Evolutionary conservation across 2,113 vertebrate genomes (phyloP).

Genomic region (Stegostoma tigrinum): DNA sequence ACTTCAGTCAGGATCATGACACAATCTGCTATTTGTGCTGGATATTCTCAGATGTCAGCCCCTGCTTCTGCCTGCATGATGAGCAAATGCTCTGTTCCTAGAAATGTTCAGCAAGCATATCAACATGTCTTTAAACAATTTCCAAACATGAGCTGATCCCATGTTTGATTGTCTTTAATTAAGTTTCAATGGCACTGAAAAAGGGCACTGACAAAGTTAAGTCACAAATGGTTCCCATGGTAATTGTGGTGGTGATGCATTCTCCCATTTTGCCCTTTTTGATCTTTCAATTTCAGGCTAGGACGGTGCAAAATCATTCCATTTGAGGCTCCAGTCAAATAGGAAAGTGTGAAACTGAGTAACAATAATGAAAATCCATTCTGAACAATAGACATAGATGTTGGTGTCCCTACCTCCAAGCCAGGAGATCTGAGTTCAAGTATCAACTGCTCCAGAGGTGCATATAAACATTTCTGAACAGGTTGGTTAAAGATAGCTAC

Average conservation of each 20-base stretch:
- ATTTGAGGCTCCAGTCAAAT: background rate
- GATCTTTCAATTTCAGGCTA: background rate
- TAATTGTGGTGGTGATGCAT: background rate
- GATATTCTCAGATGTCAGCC: background rate
- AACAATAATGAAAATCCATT: background rate
- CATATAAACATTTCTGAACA: too few relatives aligned
- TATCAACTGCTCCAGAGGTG: too few relatives aligned
- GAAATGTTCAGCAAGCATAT: background rate
- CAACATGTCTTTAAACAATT: background rate
- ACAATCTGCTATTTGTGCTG: too few relatives aligned
- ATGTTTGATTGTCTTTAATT: background rate
- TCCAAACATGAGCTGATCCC: background rate
- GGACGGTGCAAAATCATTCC: too few relatives aligned
- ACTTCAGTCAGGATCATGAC: background rate
- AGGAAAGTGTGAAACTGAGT: background rate
- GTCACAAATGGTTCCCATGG: background rate
- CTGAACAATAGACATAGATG: too few relatives aligned
- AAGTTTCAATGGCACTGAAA: background rate
- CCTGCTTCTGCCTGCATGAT: background rate
- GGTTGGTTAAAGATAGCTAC: too few relatives aligned
- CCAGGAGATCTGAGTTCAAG: too few relatives aligned
- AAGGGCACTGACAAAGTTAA: background rate
- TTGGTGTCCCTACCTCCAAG: too few relatives aligned
- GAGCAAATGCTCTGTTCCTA: background rate
- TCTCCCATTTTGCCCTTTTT: background rate